phyloP scores from a whole-genome alignment of 2,113 vertebrate genomes.

The Heteronetta atricapilla region DNA sequence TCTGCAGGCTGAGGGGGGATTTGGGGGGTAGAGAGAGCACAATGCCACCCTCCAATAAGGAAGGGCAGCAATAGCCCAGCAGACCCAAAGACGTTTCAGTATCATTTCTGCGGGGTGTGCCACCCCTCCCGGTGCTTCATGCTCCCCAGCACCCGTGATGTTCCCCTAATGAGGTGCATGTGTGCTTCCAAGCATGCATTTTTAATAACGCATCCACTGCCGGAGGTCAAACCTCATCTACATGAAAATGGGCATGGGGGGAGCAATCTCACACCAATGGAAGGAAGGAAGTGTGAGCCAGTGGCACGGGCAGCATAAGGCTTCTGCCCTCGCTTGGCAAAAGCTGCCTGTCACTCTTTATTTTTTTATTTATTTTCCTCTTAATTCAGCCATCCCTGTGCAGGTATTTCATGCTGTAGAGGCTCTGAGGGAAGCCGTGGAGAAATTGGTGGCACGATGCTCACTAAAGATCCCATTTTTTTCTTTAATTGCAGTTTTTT shows the following conservation, averaged over 20 bases:
- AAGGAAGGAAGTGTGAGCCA: conserved; percentile 3
- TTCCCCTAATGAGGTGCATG: conserved; percentile 37
- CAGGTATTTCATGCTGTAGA: neutral
- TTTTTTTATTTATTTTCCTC: neutral
- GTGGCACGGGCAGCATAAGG: neutral
- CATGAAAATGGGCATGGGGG: neutral
- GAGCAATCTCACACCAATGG: conserved; percentile 7
- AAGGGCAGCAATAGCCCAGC: neutral
- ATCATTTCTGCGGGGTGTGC: neutral
- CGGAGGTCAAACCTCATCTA: conserved; percentile 39
- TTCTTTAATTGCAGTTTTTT: too few species aligned
- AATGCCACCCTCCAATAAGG: neutral
- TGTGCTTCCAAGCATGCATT: conserved; percentile 42
- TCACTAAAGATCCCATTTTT: neutral
- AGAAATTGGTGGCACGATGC: neutral
- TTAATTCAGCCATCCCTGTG: neutral
- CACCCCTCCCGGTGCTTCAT: neutral
- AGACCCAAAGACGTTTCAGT: neutral
- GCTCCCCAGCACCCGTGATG: neutral
- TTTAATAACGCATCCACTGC: conserved; percentile 24
- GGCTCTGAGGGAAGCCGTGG: neutral
- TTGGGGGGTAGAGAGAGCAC: neutral
- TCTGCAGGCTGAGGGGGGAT: neutral
- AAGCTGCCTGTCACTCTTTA: conserved; percentile 19
- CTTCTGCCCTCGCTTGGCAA: neutral